Evolutionary conservation across 2,888 invertebrate genomes (phyloP).

Genomic region (Oegoconia quadripuncta): DNA sequence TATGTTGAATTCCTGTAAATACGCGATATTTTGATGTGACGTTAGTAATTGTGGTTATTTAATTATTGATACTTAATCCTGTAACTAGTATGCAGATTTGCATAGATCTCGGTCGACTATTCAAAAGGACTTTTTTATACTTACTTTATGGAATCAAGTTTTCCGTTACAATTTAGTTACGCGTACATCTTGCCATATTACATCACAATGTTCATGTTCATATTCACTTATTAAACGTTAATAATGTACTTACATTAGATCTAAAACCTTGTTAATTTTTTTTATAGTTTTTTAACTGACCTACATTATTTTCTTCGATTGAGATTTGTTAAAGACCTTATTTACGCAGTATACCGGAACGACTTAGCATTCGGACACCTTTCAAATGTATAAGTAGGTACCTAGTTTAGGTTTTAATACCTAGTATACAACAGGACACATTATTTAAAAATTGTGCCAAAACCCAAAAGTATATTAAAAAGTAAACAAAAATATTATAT

Average conservation of each 20-base stretch:
- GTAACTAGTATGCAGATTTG: conserved; percentile 35
- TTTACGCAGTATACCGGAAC: conserved; percentile 21
- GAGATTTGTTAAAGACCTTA: conserved; percentile 32
- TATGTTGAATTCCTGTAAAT: conserved; percentile 77
- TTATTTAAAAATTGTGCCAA: conserved; percentile 78
- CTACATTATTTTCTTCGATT: conserved; percentile 28
- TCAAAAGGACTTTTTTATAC: conserved; percentile 37
- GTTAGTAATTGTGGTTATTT: conserved; percentile 69
- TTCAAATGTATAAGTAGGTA: conserved; percentile 66
- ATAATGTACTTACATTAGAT: conserved; percentile 10
- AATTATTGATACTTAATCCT: conserved; percentile 54
- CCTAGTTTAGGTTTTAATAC: conserved; percentile 71
- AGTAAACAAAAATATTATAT: conserved; percentile 53
- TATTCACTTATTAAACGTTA: neutral
- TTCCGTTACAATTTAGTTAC: conserved; percentile 20
- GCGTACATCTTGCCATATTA: conserved; percentile 37
- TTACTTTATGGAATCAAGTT: conserved; percentile 43
- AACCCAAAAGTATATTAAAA: conserved; percentile 78
- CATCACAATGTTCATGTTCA: neutral
- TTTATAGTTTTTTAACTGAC: conserved; percentile 22
- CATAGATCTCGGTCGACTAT: conserved; percentile 59
- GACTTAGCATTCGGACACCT: conserved; percentile 48
- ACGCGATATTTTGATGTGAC: conserved; percentile 67
- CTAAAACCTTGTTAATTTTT: conserved; percentile 29
- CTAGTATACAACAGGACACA: conserved; percentile 74